Evolutionary conservation across 1,140 invertebrate genomes (phyloP).

Genomic region (Sarcophaga peregrina): DNA sequence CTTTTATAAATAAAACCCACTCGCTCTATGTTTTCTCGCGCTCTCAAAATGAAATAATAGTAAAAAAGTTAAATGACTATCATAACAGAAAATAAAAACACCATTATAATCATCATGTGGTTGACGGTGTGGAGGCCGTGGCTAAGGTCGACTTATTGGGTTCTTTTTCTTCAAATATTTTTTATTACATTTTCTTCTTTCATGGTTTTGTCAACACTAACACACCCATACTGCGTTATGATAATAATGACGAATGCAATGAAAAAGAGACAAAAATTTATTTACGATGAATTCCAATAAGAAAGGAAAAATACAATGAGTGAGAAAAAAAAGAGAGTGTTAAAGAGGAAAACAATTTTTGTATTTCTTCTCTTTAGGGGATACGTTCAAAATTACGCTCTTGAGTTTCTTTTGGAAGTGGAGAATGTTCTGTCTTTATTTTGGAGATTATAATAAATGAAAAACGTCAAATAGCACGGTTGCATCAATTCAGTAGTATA

Average conservation of each 20-base stretch:
- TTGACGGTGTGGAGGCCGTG: constrained; percentile 36
- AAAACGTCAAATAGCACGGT: neutral
- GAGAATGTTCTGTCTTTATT: neutral
- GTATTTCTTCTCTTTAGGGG: neutral
- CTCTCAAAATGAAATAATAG: no score
- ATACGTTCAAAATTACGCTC: neutral
- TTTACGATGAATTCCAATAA: neutral
- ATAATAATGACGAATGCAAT: constrained; percentile 9
- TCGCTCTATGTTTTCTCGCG: no score
- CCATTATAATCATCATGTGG: constrained; percentile 8
- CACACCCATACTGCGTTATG: neutral
- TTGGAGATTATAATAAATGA: neutral
- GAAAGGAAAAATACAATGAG: constrained; percentile 2
- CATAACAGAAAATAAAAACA: neutral
- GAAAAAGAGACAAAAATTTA: neutral
- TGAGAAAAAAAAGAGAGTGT: neutral
- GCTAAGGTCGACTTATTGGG: constrained; percentile 31
- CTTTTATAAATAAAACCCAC: neutral
- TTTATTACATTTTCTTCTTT: no score
- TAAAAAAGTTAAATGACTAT: neutral
- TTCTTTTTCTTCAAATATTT: neutral
- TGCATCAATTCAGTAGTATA: neutral
- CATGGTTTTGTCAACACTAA: neutral
- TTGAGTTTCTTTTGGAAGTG: neutral
- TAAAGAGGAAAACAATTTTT: neutral